Percentiles rank a stretch among this genome's conserved stretches.
phyloP scores from a whole-genome alignment of 2,113 vertebrate species.

The Myxocyprinus asiaticus region DNA sequence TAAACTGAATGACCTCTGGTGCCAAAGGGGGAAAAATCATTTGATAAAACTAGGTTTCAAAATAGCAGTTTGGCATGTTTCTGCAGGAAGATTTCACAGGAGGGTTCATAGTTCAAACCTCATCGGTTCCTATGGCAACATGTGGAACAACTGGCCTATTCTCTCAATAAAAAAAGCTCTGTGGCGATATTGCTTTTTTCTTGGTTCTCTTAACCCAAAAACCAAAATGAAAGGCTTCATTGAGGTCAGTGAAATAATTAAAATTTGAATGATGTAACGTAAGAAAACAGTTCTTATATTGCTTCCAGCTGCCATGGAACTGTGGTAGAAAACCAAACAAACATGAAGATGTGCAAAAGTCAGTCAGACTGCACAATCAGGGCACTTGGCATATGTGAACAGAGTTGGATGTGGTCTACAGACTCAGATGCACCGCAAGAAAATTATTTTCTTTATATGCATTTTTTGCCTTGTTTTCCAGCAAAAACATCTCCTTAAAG shows the following conservation, averaged over 20 bases:
- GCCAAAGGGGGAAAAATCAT: neutral
- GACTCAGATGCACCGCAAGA: neutral
- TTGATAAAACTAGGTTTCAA: neutral
- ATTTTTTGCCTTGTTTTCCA: no score
- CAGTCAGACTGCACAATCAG: slow-evolving; percentile 2
- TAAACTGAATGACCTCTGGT: slow-evolving; percentile 10
- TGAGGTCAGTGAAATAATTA: slow-evolving; percentile 12
- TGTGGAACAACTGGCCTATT: neutral
- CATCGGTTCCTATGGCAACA: slow-evolving; percentile 46
- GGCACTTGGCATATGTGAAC: neutral
- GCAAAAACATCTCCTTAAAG: no score
- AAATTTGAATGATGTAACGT: neutral
- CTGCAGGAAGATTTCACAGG: neutral
- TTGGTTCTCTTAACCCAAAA: slow-evolving; percentile 1
- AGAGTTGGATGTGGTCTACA: neutral
- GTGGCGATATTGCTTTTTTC: neutral
- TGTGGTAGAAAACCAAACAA: neutral
- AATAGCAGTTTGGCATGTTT: slow-evolving; percentile 12
- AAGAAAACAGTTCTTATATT: neutral
- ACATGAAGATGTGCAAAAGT: neutral
- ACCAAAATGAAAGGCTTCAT: slow-evolving; percentile 6
- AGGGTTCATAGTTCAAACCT: slow-evolving; percentile 42
- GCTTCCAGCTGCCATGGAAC: neutral
- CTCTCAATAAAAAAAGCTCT: slow-evolving; percentile 12
- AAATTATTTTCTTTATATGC: no score